Percentiles rank a stretch among this genome's conserved stretches.
Evolutionary conservation across 1,140 invertebrate genomes (phyloP).

Genomic region (Polyergus mexicanus): DNA sequence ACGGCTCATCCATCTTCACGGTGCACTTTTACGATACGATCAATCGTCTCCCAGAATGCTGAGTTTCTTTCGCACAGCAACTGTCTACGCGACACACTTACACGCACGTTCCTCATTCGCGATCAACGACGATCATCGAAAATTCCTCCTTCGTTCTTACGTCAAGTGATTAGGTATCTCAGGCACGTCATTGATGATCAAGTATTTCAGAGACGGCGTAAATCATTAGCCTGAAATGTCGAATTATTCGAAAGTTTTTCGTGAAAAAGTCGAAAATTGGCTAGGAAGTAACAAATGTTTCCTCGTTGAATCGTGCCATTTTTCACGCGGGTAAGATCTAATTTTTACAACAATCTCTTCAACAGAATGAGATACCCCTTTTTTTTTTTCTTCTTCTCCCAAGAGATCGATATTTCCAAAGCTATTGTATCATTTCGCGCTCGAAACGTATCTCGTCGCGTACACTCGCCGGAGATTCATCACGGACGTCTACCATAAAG

Average conservation of each 20-base stretch:
- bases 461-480: background rate
- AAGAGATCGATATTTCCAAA: conserved; percentile 5
- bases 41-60: conserved; percentile 36
- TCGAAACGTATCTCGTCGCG: background rate
- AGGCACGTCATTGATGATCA: too few relatives aligned
- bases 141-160: background rate
- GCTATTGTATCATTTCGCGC: background rate
- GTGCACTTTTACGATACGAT: conserved; percentile 19
- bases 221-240: background rate
- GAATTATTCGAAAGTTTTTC: background rate
- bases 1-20: background rate
- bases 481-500: background rate
- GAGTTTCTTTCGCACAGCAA: conserved; percentile 32
- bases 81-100: conserved; percentile 61
- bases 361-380: too few relatives aligned
- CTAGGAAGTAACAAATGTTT: too few relatives aligned
- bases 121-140: background rate
- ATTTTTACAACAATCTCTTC: too few relatives aligned
- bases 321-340: too few relatives aligned
- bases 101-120: conserved; percentile 1
- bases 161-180: too few relatives aligned
- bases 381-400: too few relatives aligned
- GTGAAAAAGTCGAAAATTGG: background rate
- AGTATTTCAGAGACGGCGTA: background rate
- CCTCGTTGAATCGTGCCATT: too few relatives aligned